Evolutionary conservation across 2,113 vertebrate species (phyloP), one percentile per base, ranked within the genome.

Genomic region (Nyctereutes procyonoides): DNA sequence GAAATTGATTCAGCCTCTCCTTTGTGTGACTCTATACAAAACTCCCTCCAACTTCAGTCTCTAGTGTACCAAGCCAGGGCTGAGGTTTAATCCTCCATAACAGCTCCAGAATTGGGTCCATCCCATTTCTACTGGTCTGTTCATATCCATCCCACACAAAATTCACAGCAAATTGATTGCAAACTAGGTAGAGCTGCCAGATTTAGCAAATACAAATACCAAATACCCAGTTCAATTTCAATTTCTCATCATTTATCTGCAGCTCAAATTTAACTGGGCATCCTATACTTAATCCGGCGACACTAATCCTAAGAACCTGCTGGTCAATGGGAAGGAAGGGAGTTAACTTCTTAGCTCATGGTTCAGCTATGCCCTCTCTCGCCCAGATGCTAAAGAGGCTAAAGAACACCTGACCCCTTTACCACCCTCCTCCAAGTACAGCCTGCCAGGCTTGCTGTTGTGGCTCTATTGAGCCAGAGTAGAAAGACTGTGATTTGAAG

Each of bases 401-500:
- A 90, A 92, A 88, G 32, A 95, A 80, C 67, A 94, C 38, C 93
- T 69, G 38, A 55, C 24, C 26, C 11, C 87, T 95, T 96, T 48
- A 35, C 48, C 80, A 95, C 67, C 83, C 3, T 30, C 48, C 86
- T 82, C 71, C 80, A 67, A 51, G 60, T 93, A 24, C 26, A 71
- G 73, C 55, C 84, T 97, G 20, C 51, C 74, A 51, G 74, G 74
- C 63, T 97, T 95, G 20, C 73, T 87, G 79, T 43, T 87, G 73
- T 43, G 28, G 28, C 62, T 92, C 43, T 96, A 94, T 84, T 97
- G 86, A 97, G 20, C 32, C 35, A 56, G 22, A 96, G 28, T 81
- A 97, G 93, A 93, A 97, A 97, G 92, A 48, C 97, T 84, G 26
- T 96, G 90, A 96, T 97, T 98, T 96, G 80, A 85, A 90, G 32